phyloP scores from a whole-genome alignment of 1,140 invertebrate genomes.

The Euura saliciscinereae region DNA sequence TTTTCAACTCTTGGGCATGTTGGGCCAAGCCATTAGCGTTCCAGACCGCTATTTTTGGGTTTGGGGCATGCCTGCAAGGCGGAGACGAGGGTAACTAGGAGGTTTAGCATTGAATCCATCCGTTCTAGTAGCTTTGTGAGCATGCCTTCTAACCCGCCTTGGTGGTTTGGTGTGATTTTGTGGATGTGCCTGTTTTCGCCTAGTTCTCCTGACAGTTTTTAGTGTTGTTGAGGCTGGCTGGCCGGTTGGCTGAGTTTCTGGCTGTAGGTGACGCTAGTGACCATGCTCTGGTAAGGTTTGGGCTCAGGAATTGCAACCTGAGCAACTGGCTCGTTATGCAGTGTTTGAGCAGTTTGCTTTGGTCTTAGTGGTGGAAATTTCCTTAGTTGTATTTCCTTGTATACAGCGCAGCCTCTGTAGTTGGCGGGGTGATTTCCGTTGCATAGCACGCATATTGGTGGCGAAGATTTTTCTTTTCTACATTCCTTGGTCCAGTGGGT shows the following conservation, averaged over 20 bases:
- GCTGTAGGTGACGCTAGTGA: neutral
- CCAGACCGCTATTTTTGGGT: slow-evolving; percentile 20
- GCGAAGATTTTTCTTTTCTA: slow-evolving; percentile 33
- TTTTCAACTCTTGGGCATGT: slow-evolving; percentile 21
- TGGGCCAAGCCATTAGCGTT: slow-evolving; percentile 27
- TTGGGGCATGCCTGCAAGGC: neutral
- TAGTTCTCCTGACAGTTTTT: too few relatives aligned
- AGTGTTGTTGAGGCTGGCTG: too few relatives aligned
- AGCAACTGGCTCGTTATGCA: neutral
- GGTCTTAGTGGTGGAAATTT: neutral
- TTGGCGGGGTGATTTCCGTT: slow-evolving; percentile 46
- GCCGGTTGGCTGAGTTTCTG: neutral
- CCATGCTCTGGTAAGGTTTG: neutral
- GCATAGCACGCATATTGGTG: slow-evolving; percentile 45
- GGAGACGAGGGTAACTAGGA: neutral
- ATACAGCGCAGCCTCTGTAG: slow-evolving; percentile 44
- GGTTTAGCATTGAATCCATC: neutral
- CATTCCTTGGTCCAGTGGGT: slow-evolving; percentile 39
- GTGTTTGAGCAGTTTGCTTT: neutral
- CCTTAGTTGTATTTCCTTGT: slow-evolving; percentile 33
- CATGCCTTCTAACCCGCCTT: neutral
- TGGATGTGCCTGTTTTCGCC: neutral
- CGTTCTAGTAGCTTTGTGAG: neutral
- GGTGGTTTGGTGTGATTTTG: neutral
- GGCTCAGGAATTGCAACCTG: too few relatives aligned